phyloP scores from a whole-genome alignment of 2,113 vertebrate species.

The Syngnathoides biaculeatus region DNA sequence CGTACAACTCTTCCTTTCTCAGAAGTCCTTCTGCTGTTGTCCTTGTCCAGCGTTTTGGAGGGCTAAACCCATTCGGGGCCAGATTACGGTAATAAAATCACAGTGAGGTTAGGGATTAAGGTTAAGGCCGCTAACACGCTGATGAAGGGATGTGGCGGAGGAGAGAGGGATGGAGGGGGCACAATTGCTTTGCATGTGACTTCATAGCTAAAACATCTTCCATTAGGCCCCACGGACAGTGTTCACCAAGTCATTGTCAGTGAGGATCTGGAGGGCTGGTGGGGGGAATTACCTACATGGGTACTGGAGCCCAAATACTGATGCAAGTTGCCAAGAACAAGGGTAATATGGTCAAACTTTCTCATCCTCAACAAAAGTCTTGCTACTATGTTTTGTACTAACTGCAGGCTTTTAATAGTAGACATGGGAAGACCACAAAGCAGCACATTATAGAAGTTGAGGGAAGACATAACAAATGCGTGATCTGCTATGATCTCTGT shows the following conservation, averaged over 20 bases:
- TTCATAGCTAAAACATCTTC: constrained; percentile 12
- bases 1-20: constrained; percentile 9
- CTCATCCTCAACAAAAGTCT: too few species aligned
- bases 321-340: too few species aligned
- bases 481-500: too few species aligned
- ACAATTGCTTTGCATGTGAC: constrained; percentile 22
- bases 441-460: too few species aligned
- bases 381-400: too few species aligned
- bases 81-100: constrained; percentile 67
- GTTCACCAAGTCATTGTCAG: background rate
- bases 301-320: too few species aligned
- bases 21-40: constrained; percentile 16
- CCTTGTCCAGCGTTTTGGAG: constrained; percentile 37
- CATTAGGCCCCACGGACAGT: background rate
- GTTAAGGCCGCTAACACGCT: constrained; percentile 50
- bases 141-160: background rate
- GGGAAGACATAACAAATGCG: too few species aligned
- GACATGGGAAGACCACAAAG: too few species aligned
- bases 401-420: too few species aligned
- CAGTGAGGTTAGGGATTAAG: constrained; percentile 51
- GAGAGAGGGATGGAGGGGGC: background rate
- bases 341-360: too few species aligned
- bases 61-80: constrained; percentile 56
- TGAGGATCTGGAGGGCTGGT: too few species aligned
- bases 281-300: too few species aligned